These are phyloP conservation scores for Graptemys geographica DNA, from an alignment of 2,797 vertebrate genomes.

Conservation along the genomic window DNA sequence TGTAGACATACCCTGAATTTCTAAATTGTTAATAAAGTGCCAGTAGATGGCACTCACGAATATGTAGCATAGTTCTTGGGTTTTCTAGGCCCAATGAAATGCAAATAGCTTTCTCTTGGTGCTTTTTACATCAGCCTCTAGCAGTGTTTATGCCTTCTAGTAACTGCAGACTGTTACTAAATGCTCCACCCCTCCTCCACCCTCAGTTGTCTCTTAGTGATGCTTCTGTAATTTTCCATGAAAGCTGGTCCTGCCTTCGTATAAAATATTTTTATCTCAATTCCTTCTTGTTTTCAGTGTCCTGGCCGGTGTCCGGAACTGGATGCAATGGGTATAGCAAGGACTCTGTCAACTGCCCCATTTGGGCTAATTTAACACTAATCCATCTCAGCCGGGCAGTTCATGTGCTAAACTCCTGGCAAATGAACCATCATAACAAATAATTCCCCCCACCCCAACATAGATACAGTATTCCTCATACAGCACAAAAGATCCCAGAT, in stretches of 20 bases:
- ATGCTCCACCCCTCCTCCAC: too few species aligned
- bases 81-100: not conserved
- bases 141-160: not conserved
- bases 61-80: not conserved
- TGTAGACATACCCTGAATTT: not conserved
- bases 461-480: not conserved
- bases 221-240: not conserved
- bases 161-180: not conserved
- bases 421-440: not conserved
- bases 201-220: not conserved
- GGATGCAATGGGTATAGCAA: not conserved
- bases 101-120: not conserved
- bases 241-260: not conserved
- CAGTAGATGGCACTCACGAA: not conserved
- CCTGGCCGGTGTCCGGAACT: not conserved
- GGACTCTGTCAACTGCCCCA: not conserved
- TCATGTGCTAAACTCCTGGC: not conserved
- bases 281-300: not conserved
- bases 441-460: not conserved
- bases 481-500: not conserved
- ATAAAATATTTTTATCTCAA: not conserved
- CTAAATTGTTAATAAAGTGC: not conserved
- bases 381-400: not conserved
- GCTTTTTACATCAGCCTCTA: not conserved
- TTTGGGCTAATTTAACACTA: not conserved